A percentile compares a stretch with the other conserved stretches of the same genome.
phyloP scores from a whole-genome alignment of 2,797 vertebrate species.

The Parotocinclus haroldoi region DNA sequence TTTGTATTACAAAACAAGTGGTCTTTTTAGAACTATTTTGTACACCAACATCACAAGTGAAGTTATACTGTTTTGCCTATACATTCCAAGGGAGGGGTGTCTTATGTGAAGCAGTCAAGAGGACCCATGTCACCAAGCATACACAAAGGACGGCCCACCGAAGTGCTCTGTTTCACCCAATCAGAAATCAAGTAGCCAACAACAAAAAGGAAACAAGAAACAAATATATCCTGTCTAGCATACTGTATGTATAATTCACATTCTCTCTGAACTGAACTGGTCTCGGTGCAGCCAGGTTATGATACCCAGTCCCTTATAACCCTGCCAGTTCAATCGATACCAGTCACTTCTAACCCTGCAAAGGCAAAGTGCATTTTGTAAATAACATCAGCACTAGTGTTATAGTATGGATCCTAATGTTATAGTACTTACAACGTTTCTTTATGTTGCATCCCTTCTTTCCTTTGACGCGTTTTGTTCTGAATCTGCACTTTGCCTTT shows the following conservation, averaged over 20 bases:
- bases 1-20: conserved; percentile 64
- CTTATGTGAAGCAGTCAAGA: conserved; percentile 48
- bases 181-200: conserved; percentile 1
- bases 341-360: neutral
- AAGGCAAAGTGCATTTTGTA: neutral
- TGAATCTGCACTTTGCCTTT: conserved; percentile 36
- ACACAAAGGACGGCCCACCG: conserved; percentile 26
- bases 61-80: conserved; percentile 57
- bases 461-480: neutral
- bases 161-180: conserved; percentile 22
- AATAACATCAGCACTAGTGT: neutral
- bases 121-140: conserved; percentile 43
- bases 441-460: neutral
- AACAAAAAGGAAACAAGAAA: neutral
- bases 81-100: conserved; percentile 70
- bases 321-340: too few species aligned
- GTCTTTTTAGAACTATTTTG: conserved; percentile 65
- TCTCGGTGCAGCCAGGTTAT: neutral
- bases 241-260: conserved; percentile 11
- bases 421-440: neutral
- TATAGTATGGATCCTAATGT: neutral
- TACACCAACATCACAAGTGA: conserved; percentile 60
- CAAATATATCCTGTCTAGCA: neutral
- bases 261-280: neutral
- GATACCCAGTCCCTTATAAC: neutral